Conservation (phyloP, 2,797 vertebrate species). For the Sternarchorhynchus goeldii region DNA sequence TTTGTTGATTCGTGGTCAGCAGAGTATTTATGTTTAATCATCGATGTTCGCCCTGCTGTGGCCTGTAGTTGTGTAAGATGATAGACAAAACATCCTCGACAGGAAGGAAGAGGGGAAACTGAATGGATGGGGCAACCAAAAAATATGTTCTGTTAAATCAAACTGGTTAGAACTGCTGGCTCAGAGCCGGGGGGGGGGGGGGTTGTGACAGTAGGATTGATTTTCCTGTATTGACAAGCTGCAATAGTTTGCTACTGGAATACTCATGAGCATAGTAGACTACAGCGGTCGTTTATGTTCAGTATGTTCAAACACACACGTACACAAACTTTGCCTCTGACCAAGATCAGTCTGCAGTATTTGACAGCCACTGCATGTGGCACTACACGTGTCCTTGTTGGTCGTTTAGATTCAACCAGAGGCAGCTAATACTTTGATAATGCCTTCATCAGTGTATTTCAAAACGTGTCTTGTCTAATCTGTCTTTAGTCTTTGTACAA, state of each 20-base stretch:
- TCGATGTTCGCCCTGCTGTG: too few relatives aligned
- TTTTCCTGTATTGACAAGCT: slow-evolving; percentile 71
- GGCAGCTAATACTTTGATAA: slow-evolving; percentile 29
- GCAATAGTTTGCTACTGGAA: slow-evolving; percentile 81
- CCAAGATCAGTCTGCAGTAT: slow-evolving; percentile 21
- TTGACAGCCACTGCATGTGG: slow-evolving; percentile 11
- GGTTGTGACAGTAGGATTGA: slow-evolving; percentile 45
- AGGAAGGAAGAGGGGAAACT: slow-evolving; percentile 11
- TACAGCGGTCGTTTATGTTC: slow-evolving; percentile 25
- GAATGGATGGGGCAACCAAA: background rate
- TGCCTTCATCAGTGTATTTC: background rate
- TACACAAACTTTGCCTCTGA: slow-evolving; percentile 9
- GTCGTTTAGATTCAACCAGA: slow-evolving; percentile 26
- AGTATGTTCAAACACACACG: slow-evolving; percentile 30
- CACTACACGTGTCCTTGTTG: background rate
- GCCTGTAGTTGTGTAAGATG: background rate
- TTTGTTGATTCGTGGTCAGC: too few relatives aligned
- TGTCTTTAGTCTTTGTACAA: background rate
- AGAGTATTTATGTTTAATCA: too few relatives aligned
- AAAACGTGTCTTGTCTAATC: background rate
- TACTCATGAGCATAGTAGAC: slow-evolving; percentile 74
- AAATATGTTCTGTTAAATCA: slow-evolving; percentile 38
- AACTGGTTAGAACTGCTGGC: slow-evolving; percentile 58
- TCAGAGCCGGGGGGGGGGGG: slow-evolving; percentile 45
- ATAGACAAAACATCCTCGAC: background rate